Conservation (phyloP, 2,113 vertebrate genomes). For the Ellobius talpinus region DNA sequence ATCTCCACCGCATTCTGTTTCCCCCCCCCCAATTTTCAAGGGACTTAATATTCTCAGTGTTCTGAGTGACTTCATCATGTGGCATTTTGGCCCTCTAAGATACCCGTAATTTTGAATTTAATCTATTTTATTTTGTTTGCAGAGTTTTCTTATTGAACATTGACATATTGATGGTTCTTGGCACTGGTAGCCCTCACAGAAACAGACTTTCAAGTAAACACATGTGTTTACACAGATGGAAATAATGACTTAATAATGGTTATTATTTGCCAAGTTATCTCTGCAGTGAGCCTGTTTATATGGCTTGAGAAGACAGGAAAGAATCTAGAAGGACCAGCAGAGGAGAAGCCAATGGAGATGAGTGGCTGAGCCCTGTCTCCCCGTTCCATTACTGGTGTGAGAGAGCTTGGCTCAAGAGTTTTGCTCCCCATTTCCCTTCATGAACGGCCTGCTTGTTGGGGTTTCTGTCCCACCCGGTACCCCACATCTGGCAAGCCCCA, state of each 20-base stretch:
- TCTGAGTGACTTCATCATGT: neutral
- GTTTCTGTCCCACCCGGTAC: no score
- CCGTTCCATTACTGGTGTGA: neutral
- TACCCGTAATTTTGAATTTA: neutral
- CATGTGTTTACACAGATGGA: neutral
- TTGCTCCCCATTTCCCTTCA: neutral
- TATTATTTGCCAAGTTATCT: neutral
- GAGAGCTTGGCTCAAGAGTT: neutral
- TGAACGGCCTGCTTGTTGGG: no score
- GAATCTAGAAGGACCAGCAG: neutral
- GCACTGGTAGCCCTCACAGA: neutral
- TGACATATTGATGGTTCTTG: neutral
- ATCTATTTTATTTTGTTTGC: neutral
- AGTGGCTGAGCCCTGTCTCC: neutral
- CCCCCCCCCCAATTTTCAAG: neutral
- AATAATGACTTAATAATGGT: neutral
- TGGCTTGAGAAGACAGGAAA: neutral
- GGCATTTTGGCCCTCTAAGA: neutral
- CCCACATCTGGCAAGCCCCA: no score
- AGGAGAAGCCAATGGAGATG: neutral
- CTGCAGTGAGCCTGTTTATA: neutral
- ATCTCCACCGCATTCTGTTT: neutral
- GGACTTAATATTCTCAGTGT: neutral
- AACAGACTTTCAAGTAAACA: neutral
- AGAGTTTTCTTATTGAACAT: neutral